Evolutionary conservation across 1,140 invertebrate species (phyloP), one percentile per base, ranked within the genome.

Genomic region (Saccostrea glomerata): DNA sequence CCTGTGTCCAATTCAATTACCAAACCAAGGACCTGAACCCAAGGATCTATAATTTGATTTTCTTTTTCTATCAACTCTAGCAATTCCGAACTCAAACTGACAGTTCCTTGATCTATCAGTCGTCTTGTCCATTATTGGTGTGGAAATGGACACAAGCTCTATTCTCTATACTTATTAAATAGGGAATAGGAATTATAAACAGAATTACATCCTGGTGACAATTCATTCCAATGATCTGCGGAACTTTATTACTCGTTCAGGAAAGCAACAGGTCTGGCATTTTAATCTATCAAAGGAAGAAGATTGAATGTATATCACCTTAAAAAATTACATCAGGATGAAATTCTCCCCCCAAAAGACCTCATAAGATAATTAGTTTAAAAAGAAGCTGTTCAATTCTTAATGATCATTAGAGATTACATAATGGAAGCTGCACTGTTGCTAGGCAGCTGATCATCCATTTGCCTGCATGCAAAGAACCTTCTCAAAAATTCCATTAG

Each of bases 391-490:
- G 70, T 77, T 77, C 70, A 77, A 77, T 77, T 77, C 70, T 77
- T 77, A 77, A 77, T 77, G 23, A 77, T 77, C 70, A 77, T 77
- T 77, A 77, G 70, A 77, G 25, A 25, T 77, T 77, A 77, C 70
- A 77, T 77, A 77, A 77, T 77, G 25, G 15, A 6, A 23, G 11
- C 23, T 12, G 7, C 23, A 77, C 13, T 23, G 70, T 77, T 77
- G 70, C 70, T 77, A 77, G 70, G 70, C 70, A 77, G 25, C 70
- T 15, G 7, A 77, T 30, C 70, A 77, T 23, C 70, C 70, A 77
- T 77, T 77, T 77, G 70, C 70, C 70, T 77, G 30, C 70, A 77
- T 30, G 70, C 70, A 30, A 77, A 30, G 70, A 77, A 63, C 15
- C 58, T 63, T 63, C 20, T 63, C 5, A 63, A 63, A 63, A 63